Percentiles rank a stretch among this genome's conserved stretches.
These are phyloP conservation scores for Ceramica pisi DNA, from an alignment of 2,888 invertebrate species.

Conservation along the genomic window DNA sequence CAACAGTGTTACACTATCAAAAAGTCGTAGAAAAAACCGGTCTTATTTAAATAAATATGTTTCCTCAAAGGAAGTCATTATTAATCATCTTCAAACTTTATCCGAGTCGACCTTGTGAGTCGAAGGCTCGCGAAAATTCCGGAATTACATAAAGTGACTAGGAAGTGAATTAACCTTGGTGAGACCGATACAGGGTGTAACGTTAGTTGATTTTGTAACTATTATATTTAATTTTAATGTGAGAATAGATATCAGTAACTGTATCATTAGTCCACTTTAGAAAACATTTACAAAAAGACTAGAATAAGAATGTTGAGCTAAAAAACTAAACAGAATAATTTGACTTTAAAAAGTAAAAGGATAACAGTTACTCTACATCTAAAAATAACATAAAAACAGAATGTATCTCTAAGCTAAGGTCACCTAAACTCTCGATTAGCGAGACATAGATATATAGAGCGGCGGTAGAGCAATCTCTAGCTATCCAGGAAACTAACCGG, in stretches of 20 bases:
- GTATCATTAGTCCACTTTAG: neutral
- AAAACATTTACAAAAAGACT: neutral
- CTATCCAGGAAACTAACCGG: conserved; percentile 85
- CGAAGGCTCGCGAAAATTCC: conserved; percentile 78
- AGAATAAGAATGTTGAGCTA: no score
- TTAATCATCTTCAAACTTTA: conserved; percentile 84
- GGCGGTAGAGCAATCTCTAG: conserved; percentile 73
- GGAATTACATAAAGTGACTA: conserved; percentile 75
- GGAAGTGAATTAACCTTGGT: conserved; percentile 70
- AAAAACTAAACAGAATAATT: no score
- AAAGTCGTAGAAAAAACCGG: conserved; percentile 49
- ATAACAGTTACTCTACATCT: conserved; percentile 25
- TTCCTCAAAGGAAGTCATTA: conserved; percentile 84
- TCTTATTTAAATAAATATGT: conserved; percentile 62
- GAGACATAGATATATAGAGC: conserved; percentile 63
- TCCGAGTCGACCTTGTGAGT: conserved; percentile 70
- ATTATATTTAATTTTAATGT: conserved; percentile 28
- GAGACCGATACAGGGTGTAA: conserved; percentile 64
- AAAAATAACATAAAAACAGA: conserved; percentile 45
- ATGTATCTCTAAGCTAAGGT: conserved; percentile 47
- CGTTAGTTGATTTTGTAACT: conserved; percentile 35
- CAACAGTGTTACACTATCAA: conserved; percentile 40
- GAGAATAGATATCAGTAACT: neutral
- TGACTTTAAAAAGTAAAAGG: neutral
- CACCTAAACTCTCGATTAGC: conserved; percentile 59